Evolutionary conservation across 2,797 vertebrate genomes (phyloP), one percentile per base, ranked within the genome.

Genomic region (Galaxias olidus): DNA sequence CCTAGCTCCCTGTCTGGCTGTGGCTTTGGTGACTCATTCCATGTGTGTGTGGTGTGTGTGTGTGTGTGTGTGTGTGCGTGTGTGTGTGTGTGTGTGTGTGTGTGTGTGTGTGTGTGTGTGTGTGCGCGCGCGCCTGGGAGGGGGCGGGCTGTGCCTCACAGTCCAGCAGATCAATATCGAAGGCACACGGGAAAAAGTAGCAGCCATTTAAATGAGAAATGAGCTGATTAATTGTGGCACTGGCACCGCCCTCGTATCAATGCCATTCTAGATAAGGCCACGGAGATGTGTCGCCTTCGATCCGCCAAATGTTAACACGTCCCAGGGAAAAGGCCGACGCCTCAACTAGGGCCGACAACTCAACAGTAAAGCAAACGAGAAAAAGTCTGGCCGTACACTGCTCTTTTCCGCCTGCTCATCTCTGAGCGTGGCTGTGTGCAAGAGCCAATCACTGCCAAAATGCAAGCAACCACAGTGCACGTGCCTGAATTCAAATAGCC

Each of bases 101-200:
- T 53, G 50, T 64, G 43, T 55, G 43, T 11, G 14, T 68, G 73
- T 72, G 58, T 48, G 54, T 11, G 42, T 15, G 52, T 10, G 61
- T 45, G 58, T 63, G 14, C 17, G 14, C 17, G n/a, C 8, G 41
- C 11, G 10, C 20, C 49, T 69, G 71, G 77, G 30, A 30, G 30
- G 30, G 30, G 30, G 30, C 30, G 30, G 30, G 30, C 30, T 73
- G 77, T 78, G 74, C 73, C 73, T 76, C 60, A 61, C 61, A 75
- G 78, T 43, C 18, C 65, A 68, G 65, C 51, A 61, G 79, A 88
- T 89, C 86, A 65, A 89, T 86, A 80, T 18, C n/a, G 72, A 71
- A 81, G 71, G 63, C 75, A 71, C 71, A 68, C n/a, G 59, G 75
- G 71, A 82, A 79, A 84, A 82, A 81, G 30, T 79, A 84, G 69